A percentile compares a stretch with the other conserved stretches of the same genome.
Evolutionary conservation across 2,113 vertebrate species (phyloP).

Genomic region (Ivindomyrus marchei): DNA sequence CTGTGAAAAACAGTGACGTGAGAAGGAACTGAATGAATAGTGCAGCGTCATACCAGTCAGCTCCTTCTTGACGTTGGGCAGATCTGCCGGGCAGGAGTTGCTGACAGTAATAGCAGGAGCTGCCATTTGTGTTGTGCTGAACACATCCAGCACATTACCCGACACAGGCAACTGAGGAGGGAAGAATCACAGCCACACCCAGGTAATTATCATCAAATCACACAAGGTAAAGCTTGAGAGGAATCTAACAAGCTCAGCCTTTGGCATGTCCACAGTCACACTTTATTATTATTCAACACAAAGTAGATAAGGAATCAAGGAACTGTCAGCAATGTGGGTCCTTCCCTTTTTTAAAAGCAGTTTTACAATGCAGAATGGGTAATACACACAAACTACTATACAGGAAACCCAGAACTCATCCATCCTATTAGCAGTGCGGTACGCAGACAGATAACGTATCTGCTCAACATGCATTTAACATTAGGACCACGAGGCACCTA

Average conservation of each 20-base stretch:
- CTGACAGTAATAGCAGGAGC: conserved; percentile 63
- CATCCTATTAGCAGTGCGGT: background rate
- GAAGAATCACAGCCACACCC: conserved; percentile 17
- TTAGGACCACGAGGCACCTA: background rate
- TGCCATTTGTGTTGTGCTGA: conserved; percentile 52
- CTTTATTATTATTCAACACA: background rate
- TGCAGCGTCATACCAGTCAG: conserved; percentile 53
- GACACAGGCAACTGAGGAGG: conserved; percentile 65
- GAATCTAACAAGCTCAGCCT: background rate
- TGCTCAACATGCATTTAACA: background rate
- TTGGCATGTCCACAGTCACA: background rate
- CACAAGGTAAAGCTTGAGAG: background rate
- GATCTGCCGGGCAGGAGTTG: conserved; percentile 79
- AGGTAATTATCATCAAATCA: conserved; percentile 4
- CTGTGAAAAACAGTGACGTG: background rate
- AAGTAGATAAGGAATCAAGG: background rate
- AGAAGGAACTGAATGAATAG: background rate
- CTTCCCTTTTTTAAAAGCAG: background rate
- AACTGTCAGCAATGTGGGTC: background rate
- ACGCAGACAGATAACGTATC: background rate
- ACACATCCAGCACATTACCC: conserved; percentile 69
- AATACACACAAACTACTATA: background rate
- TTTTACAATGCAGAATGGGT: background rate
- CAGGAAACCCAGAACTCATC: background rate
- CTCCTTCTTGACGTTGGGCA: conserved; percentile 71